Evolutionary conservation across 2,797 vertebrate species (phyloP), one percentile per base, ranked within the genome.

Genomic region (Coregonus ussuriensis): DNA sequence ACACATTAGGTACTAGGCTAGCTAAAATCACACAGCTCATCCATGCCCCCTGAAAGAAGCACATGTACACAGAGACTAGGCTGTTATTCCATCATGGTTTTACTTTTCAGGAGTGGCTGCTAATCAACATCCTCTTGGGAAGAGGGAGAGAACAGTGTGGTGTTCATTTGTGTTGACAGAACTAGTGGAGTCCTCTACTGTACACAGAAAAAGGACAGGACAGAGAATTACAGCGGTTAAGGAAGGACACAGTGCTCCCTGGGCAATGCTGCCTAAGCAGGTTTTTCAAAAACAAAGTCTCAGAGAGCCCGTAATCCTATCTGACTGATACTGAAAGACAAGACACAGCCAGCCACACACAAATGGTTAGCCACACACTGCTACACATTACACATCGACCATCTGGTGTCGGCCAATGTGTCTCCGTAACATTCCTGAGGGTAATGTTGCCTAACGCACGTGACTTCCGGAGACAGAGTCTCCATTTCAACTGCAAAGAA

Each of bases 301-400:
- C 73, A 75, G 70, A 75, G 72, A 75, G 72, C 79, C 78, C 63
- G 75, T 82, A 87, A 89, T 82, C 82, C 81, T 63, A 63, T 80
- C 76, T 84, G 86, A 88, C 21, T 86, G 83, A 88, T 80, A 74
- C 68, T 80, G 74, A 37, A 80, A 82, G 81, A 3, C 52, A 15
- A 18, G 15, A 87, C 63, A 6, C 25, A 13, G 9, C 75, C 78
- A 79, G 13, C 71, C 73, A 79, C 74, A 85, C 33, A 33, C 62
- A 66, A 77, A 72, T 11, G 15, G 31, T 68, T 7, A 15, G 31
- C 74, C 71, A 54, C 80, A 76, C 59, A 66, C 71, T 70, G 75
- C 35, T 37, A 41, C 67, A 73, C 79, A 80, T 47, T 47, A 47
- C 74, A 76, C 71, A 54, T 15, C 47, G 31, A 84, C 84, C 86